Evolutionary conservation across 2,113 vertebrate genomes (phyloP).

Genomic region (Struthio camelus): DNA sequence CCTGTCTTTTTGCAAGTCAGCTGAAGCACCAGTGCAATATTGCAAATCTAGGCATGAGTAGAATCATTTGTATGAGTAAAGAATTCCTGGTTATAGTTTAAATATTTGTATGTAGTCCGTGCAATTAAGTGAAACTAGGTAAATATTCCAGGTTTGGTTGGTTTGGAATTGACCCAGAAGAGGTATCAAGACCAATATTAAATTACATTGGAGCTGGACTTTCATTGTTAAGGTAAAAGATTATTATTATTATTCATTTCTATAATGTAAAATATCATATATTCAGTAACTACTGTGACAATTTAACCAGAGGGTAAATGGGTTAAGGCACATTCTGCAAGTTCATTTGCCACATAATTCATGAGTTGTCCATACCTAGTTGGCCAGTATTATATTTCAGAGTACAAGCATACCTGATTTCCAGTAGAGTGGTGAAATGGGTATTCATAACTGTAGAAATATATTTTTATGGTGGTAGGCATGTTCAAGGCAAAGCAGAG

Average conservation of each 20-base stretch:
- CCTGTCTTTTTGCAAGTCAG: not conserved
- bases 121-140: not conserved
- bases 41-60: not conserved
- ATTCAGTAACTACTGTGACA: not conserved
- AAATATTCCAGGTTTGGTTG: conserved; percentile 84
- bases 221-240: conserved; percentile 84
- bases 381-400: not conserved
- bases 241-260: not conserved
- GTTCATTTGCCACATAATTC: not conserved
- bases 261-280: not conserved
- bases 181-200: conserved; percentile 81
- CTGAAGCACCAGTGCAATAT: not conserved
- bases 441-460: not conserved
- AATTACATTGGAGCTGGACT: conserved; percentile 88
- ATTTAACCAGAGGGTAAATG: not conserved
- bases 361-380: not conserved
- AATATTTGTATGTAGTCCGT: not conserved
- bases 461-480: not conserved
- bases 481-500: not conserved
- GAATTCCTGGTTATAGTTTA: not conserved
- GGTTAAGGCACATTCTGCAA: not conserved
- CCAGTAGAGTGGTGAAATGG: not conserved
- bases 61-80: not conserved
- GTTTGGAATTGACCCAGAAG: conserved; percentile 88
- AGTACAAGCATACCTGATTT: not conserved